Percentiles rank a stretch among this genome's conserved stretches.
phyloP scores from a whole-genome alignment of 2,113 vertebrate species.

The Collichthys lucidus region DNA sequence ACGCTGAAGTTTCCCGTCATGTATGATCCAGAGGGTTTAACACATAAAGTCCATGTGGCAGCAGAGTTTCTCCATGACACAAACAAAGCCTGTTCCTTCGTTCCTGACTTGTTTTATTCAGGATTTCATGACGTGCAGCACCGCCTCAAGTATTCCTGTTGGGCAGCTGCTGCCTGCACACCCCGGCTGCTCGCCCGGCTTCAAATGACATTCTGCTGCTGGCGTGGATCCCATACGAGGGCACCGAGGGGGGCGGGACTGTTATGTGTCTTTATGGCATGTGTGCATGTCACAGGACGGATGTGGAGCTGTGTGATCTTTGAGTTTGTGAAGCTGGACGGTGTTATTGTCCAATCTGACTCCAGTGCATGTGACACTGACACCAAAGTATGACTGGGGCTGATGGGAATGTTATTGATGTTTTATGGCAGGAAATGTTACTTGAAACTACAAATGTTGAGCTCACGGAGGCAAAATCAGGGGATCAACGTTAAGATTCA shows the following conservation, averaged over 20 bases:
- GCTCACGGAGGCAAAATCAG: no score
- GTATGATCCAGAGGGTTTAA: constrained; percentile 29
- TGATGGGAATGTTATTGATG: no score
- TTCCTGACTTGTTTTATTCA: constrained; percentile 21
- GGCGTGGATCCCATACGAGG: constrained; percentile 47
- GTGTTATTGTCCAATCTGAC: background rate
- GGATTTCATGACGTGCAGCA: constrained; percentile 24
- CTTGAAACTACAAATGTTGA: no score
- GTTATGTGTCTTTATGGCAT: constrained; percentile 34
- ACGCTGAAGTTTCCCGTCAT: constrained; percentile 24
- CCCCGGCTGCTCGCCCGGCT: constrained; percentile 55
- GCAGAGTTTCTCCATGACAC: constrained; percentile 16
- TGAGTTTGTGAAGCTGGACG: constrained; percentile 5
- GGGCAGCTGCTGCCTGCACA: constrained; percentile 72
- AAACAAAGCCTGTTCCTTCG: constrained; percentile 12
- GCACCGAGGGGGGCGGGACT: constrained; percentile 59
- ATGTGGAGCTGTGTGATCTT: constrained; percentile 5
- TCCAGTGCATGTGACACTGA: background rate
- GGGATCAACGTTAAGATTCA: no score
- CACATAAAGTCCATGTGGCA: constrained; percentile 21
- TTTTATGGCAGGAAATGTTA: no score
- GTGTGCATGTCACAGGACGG: constrained; percentile 42
- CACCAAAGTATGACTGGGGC: no score
- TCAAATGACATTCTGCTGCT: constrained; percentile 75
- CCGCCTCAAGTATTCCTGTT: constrained; percentile 62